phyloP scores from a whole-genome alignment of 2,797 vertebrate species.

The Typhlichthys subterraneus region DNA sequence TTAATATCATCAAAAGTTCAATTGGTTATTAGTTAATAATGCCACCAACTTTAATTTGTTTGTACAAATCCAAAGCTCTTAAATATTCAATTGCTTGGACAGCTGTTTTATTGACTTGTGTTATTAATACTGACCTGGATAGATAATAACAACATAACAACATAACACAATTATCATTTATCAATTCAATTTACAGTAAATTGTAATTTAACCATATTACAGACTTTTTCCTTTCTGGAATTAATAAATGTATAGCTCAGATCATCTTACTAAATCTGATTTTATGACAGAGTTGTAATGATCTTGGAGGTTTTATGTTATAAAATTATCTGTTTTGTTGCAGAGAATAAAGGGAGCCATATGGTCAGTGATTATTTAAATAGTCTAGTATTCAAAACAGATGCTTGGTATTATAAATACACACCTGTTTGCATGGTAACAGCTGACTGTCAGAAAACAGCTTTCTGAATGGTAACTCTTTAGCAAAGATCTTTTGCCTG shows the following conservation, averaged over 20 bases:
- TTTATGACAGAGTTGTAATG: too few species aligned
- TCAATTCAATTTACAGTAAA: background rate
- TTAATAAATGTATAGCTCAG: too few species aligned
- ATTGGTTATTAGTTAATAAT: conserved; percentile 7
- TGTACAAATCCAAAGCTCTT: conserved; percentile 9
- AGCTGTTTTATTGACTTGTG: background rate
- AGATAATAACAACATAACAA: too few species aligned
- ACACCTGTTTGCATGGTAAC: conserved; percentile 20
- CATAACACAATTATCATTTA: too few species aligned
- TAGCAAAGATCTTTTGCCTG: too few species aligned
- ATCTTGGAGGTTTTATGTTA: too few species aligned
- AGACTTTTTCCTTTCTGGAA: too few species aligned
- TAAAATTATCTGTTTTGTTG: background rate
- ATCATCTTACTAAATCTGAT: too few species aligned
- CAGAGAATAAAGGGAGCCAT: background rate
- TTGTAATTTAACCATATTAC: background rate
- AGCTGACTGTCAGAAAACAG: background rate
- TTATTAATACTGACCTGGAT: background rate
- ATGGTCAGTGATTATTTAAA: conserved; percentile 1
- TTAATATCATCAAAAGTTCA: conserved; percentile 18
- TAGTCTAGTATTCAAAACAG: conserved; percentile 5
- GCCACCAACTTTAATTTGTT: conserved; percentile 11
- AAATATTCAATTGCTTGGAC: conserved; percentile 1
- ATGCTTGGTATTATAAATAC: conserved; percentile 11
- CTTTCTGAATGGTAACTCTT: too few species aligned